These are phyloP conservation scores for Brachyhypopomus occidentalis DNA, from an alignment of 2,113 vertebrate genomes.

Conservation along the genomic window DNA sequence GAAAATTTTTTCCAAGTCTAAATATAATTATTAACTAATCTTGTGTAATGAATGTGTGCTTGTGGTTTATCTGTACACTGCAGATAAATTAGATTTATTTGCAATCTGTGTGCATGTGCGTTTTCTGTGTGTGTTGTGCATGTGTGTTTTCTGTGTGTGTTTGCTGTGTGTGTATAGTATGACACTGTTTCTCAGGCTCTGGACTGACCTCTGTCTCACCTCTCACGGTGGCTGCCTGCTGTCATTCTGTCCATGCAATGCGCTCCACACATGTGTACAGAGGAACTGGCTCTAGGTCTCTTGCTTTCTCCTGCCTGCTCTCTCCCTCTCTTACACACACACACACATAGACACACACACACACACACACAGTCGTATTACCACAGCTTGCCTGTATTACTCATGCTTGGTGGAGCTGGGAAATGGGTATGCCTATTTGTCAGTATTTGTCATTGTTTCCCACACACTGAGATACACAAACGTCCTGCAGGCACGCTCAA, in stretches of 20 bases:
- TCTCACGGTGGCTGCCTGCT: background rate
- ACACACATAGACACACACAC: conserved; percentile 15
- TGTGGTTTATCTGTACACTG: background rate
- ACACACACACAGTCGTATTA: conserved; percentile 1
- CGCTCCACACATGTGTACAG: background rate
- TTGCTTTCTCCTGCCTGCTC: background rate
- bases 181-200: too few relatives aligned
- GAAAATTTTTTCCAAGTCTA: background rate
- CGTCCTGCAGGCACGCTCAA: conserved; percentile 13
- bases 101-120: too few relatives aligned
- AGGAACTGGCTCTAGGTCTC: background rate
- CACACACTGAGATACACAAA: conserved; percentile 1
- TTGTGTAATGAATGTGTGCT: background rate
- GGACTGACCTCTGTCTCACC: background rate
- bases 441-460: conserved; percentile 4
- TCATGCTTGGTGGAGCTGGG: conserved; percentile 5
- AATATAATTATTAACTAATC: background rate
- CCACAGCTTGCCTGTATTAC: conserved; percentile 12
- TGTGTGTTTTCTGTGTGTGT: too few relatives aligned
- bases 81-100: too few relatives aligned
- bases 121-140: too few relatives aligned
- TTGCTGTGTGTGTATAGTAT: too few relatives aligned
- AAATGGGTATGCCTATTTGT: background rate
- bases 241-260: too few relatives aligned
- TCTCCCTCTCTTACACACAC: background rate